A percentile compares a stretch with the other conserved stretches of the same genome.
These are phyloP conservation scores for Passer montanus DNA, from an alignment of 2,113 vertebrate species.

Conservation along the genomic window DNA sequence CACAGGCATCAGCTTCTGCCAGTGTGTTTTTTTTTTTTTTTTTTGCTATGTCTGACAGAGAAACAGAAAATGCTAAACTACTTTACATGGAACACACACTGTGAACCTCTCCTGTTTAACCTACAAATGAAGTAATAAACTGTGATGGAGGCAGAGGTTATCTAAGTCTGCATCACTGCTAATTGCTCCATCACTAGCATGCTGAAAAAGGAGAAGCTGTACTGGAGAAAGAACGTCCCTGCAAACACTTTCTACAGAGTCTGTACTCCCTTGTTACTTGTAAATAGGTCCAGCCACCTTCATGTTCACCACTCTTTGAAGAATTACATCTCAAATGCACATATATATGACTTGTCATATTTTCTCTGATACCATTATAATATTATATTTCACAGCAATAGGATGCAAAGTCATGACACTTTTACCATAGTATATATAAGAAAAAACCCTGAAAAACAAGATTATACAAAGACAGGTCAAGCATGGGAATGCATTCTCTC, in stretches of 20 bases:
- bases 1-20: not conserved
- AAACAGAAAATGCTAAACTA: conserved; percentile 4
- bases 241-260: not conserved
- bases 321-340: not conserved
- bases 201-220: not conserved
- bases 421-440: not conserved
- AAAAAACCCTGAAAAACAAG: not conserved
- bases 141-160: not conserved
- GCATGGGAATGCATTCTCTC: not conserved
- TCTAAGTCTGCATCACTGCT: not conserved
- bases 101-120: conserved; percentile 4
- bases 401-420: not conserved
- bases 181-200: not conserved
- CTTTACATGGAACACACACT: conserved; percentile 22
- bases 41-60: not conserved
- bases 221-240: not conserved
- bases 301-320: not conserved
- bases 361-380: not conserved
- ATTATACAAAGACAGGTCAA: not conserved
- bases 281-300: not conserved
- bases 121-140: not conserved
- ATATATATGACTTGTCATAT: not conserved
- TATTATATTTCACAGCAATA: not conserved
- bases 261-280: not conserved
- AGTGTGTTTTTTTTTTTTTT: not conserved